Percentiles rank a stretch among this genome's conserved stretches.
These are phyloP conservation scores for Coracopsis vasa DNA, from an alignment of 2,113 vertebrate genomes.

Conservation along the genomic window DNA sequence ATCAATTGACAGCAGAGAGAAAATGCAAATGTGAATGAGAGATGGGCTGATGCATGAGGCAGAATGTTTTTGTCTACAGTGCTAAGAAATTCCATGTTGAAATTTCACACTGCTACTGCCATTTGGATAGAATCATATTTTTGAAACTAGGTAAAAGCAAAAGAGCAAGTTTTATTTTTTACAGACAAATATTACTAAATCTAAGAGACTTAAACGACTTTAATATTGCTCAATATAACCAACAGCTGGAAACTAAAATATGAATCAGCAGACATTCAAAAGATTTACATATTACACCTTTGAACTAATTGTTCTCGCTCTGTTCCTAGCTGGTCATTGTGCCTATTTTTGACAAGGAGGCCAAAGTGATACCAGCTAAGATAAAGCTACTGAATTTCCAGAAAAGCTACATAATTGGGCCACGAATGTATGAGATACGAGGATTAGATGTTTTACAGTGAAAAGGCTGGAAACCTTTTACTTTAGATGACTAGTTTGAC, in stretches of 20 bases:
- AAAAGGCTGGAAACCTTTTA: neutral
- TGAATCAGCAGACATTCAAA: slow-evolving; percentile 12
- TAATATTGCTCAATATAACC: slow-evolving; percentile 37
- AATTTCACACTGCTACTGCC: neutral
- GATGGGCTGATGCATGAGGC: neutral
- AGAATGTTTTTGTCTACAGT: slow-evolving; percentile 4
- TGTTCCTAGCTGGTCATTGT: neutral
- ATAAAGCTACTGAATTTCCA: neutral
- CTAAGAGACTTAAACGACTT: slow-evolving; percentile 22
- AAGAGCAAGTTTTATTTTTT: slow-evolving; percentile 30
- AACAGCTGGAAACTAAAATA: slow-evolving; percentile 48
- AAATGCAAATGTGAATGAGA: neutral
- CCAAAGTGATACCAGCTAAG: neutral
- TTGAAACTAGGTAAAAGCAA: slow-evolving; percentile 29
- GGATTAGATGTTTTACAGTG: neutral
- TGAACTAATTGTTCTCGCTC: neutral
- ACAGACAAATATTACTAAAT: slow-evolving; percentile 46
- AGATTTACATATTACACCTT: neutral
- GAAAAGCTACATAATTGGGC: neutral
- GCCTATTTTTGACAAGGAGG: neutral
- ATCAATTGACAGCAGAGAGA: slow-evolving; percentile 22
- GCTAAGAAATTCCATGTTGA: neutral
- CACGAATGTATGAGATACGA: neutral
- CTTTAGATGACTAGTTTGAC: neutral
- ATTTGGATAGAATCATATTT: slow-evolving; percentile 24